Conservation (phyloP, 2,888 invertebrate genomes). For the Augochlorella aurata region DNA sequence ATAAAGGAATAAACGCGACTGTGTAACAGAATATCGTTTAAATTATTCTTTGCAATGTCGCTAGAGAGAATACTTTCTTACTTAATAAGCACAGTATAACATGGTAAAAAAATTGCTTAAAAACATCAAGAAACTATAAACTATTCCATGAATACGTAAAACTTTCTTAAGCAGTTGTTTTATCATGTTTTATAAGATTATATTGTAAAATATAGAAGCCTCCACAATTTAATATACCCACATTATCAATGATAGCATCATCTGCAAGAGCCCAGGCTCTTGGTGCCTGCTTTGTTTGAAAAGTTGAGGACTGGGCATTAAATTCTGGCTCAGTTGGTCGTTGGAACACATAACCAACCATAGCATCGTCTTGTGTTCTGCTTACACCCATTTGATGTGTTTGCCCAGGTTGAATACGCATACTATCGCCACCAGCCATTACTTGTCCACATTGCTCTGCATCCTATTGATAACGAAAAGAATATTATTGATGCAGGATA, state of each 20-base stretch:
- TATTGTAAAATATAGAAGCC: not conserved
- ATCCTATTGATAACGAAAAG: conserved; percentile 69
- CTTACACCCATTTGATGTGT: conserved; percentile 79
- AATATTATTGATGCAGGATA: not conserved
- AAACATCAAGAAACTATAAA: not conserved
- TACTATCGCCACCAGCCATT: conserved; percentile 80
- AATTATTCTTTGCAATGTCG: conserved; percentile 3
- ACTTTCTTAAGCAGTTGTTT: not conserved
- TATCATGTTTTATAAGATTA: not conserved
- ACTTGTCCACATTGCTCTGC: conserved; percentile 80
- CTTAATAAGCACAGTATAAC: not conserved
- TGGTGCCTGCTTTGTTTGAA: conserved; percentile 89
- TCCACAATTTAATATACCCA: conserved; percentile 81
- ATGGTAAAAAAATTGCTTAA: not conserved
- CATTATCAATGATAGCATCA: conserved; percentile 91
- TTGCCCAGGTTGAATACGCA: conserved; percentile 79
- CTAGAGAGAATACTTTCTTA: not conserved
- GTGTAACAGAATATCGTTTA: too few species aligned
- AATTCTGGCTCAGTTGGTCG: conserved; percentile 92
- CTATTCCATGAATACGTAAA: not conserved
- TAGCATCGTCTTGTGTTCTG: conserved; percentile 92
- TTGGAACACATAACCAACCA: conserved; percentile 96
- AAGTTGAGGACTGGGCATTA: conserved; percentile 83
- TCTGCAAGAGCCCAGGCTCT: conserved; percentile 92
- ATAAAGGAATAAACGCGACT: conserved; percentile 28